phyloP scores from a whole-genome alignment of 2,888 invertebrate species.

The Andrena praecox region DNA sequence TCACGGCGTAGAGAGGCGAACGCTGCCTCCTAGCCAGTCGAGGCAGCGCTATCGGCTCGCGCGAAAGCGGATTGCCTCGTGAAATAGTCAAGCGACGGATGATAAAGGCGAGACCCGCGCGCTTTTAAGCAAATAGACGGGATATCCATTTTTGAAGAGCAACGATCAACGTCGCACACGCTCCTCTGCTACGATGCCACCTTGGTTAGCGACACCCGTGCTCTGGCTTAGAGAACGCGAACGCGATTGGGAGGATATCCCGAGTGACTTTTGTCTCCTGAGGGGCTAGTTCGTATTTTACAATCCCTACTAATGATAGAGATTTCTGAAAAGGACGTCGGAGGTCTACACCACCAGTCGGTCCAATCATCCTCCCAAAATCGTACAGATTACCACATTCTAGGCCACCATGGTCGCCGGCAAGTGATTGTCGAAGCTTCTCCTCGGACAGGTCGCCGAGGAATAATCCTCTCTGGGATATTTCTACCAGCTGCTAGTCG shows the following conservation, averaged over 20 bases:
- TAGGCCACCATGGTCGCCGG: no score
- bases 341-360: no score
- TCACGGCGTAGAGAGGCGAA: slow-evolving; percentile 24
- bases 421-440: slow-evolving; percentile 4
- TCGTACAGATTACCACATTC: no score
- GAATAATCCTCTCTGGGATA: slow-evolving; percentile 69
- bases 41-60: slow-evolving; percentile 64
- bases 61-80: slow-evolving; percentile 70
- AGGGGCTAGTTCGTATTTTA: background rate
- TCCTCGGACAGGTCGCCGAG: slow-evolving; percentile 41
- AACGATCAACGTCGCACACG: slow-evolving; percentile 20
- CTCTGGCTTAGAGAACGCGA: background rate
- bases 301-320: no score
- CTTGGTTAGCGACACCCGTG: background rate
- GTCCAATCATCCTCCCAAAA: no score
- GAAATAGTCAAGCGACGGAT: slow-evolving; percentile 65
- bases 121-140: slow-evolving; percentile 43
- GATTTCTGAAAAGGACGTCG: no score
- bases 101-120: slow-evolving; percentile 28
- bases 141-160: slow-evolving; percentile 45
- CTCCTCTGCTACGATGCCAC: background rate
- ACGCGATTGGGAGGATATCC: no score
- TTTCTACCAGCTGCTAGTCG: slow-evolving; percentile 67
- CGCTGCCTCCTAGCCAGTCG: slow-evolving; percentile 29
- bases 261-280: no score